Evolutionary conservation across 2,113 vertebrate species (phyloP), one percentile per base, ranked within the genome.

Genomic region (Eptesicus fuscus): DNA sequence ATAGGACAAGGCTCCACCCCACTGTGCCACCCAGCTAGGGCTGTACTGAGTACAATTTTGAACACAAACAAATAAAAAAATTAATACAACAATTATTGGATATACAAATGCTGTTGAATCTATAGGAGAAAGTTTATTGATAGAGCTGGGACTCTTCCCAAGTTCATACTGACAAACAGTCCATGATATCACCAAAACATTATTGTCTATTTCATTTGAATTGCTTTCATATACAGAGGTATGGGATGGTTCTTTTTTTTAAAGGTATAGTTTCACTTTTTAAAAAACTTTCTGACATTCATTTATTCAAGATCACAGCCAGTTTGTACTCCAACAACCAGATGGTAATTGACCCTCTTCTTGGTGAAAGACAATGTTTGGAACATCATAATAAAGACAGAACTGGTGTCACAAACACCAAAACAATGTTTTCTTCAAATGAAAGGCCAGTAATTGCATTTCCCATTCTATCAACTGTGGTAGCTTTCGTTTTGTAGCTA

Each of bases 371-470:
- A 74, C 32, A 61, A 1, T 59, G 7, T 94, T 44, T 88, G 44
- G 30, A 83, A 89, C 30, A 86, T 56, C 49, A 30, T n/a, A 87
- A 49, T 89, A 83, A 78, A 63, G 42, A 32, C 17, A 83, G 8
- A 63, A 22, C 13, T 77, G 14, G 22, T 87, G 13, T 74, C 70
- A 93, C 61, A 88, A 91, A 80, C 51, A 73, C 17, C 3, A 63
- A 49, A 51, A 71, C 32, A 42, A 97, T 25, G 3, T 84, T 80
- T 35, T 40, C 74, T 91, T 85, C 88, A 92, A 93, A 89, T 88
- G 40, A 63, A 92, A 93, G 13, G 40, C 22, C 83, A 91, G 20
- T 71, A 23, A 23, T 2, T 70, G 1, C 28, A 70, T 70, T 92
- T 95, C 13, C 82, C 78, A 83, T 28, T 76, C 49, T 83, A 11